Evolutionary conservation across 2,113 vertebrate species (phyloP).

Genomic region (Propithecus coquereli): DNA sequence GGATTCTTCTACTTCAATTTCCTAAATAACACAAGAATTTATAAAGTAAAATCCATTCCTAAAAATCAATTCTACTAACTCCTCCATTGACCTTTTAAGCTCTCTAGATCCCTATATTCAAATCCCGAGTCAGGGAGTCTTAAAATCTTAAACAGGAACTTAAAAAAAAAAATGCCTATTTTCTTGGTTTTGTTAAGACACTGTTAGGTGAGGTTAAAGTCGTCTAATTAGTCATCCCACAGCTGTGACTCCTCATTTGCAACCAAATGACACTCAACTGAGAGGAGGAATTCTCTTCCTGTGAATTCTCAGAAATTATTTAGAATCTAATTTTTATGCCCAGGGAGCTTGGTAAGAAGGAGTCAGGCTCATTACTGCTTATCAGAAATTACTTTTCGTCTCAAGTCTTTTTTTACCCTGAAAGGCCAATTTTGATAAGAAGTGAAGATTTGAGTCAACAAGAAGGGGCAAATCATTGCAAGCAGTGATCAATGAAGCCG

Average conservation of each 20-base stretch:
- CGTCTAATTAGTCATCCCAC: conserved; percentile 30
- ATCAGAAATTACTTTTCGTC: conserved; percentile 64
- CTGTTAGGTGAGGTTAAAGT: conserved; percentile 22
- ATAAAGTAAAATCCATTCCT: conserved; percentile 58
- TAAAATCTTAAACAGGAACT: conserved; percentile 17
- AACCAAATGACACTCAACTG: conserved; percentile 27
- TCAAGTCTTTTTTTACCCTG: conserved; percentile 18
- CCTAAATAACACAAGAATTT: conserved; percentile 48
- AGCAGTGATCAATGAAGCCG: conserved; percentile 8
- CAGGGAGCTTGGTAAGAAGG: background rate
- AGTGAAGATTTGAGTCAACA: background rate
- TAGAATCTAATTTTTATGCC: conserved; percentile 54
- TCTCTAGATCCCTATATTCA: conserved; percentile 35
- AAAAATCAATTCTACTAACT: conserved; percentile 56
- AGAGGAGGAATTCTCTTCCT: conserved; percentile 7
- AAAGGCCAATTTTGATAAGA: conserved; percentile 59
- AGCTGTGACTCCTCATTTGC: conserved; percentile 32
- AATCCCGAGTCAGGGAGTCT: background rate
- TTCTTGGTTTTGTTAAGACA: conserved; percentile 3
- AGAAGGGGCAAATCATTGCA: background rate
- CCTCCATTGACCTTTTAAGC: conserved; percentile 46
- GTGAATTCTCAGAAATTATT: conserved; percentile 54
- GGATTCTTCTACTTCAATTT: conserved; percentile 41
- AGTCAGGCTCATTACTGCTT: conserved; percentile 45
- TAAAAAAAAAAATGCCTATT: background rate